These are phyloP conservation scores for Gortyna flavago DNA, from an alignment of 2,888 invertebrate genomes.

Conservation along the genomic window DNA sequence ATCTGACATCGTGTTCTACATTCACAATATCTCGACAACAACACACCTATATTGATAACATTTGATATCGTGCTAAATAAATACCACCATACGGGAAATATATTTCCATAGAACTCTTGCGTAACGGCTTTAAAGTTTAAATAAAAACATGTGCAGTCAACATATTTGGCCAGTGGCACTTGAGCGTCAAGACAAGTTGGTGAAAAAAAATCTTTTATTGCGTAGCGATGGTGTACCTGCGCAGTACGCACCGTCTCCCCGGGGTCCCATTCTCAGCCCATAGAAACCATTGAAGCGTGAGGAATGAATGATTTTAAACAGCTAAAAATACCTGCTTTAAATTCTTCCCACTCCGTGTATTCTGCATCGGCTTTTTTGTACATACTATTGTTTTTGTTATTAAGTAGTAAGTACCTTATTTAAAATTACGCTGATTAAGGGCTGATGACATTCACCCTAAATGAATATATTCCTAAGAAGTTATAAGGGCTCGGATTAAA, in stretches of 20 bases:
- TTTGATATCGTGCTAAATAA: conserved; percentile 7
- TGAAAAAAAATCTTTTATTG: conserved; percentile 73
- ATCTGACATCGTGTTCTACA: conserved; percentile 13
- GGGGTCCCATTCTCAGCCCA: conserved; percentile 77
- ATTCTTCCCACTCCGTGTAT: conserved; percentile 73
- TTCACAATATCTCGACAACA: conserved; percentile 14
- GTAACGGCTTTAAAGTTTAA: conserved; percentile 30
- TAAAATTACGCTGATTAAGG: conserved; percentile 2
- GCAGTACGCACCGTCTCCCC: conserved; percentile 77
- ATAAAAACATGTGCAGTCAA: conserved; percentile 34
- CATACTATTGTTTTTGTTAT: conserved; percentile 55
- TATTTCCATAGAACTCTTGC: not conserved
- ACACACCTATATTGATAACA: conserved; percentile 28
- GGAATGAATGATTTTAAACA: conserved; percentile 85
- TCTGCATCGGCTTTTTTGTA: conserved; percentile 64
- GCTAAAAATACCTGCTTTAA: conserved; percentile 82
- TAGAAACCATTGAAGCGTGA: conserved; percentile 83
- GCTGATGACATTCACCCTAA: not conserved
- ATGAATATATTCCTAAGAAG: conserved; percentile 10
- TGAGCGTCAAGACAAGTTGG: conserved; percentile 74
- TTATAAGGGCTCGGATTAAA: not conserved
- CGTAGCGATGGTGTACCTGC: conserved; percentile 81
- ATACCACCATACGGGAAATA: not conserved
- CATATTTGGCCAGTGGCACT: conserved; percentile 62
- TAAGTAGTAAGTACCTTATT: too few species aligned